phyloP scores from a whole-genome alignment of 1,140 invertebrate genomes.

The Papilio xuthus region DNA sequence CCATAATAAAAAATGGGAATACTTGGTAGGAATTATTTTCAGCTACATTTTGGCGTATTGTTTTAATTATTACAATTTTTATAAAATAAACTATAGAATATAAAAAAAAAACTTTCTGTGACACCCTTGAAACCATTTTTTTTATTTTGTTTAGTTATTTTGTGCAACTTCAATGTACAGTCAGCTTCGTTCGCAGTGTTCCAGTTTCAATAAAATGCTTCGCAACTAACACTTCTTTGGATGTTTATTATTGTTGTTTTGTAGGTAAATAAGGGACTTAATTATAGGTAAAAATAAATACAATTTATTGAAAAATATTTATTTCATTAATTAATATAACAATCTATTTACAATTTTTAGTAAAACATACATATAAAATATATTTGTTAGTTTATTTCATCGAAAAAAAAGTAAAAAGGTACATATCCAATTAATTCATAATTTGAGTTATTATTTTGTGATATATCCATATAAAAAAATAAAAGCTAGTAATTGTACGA shows the following conservation, averaged over 20 bases:
- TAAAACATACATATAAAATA: background rate
- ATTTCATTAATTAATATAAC: slow-evolving; percentile 4
- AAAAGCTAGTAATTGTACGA: background rate
- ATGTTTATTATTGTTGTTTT: background rate
- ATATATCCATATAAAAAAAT: background rate
- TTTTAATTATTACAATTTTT: background rate
- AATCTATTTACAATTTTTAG: slow-evolving; percentile 23
- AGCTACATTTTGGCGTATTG: background rate
- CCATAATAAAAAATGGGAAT: slow-evolving; percentile 22
- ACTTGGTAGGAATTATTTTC: background rate
- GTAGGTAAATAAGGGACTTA: no score
- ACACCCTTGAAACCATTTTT: background rate
- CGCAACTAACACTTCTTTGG: background rate
- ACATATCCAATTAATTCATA: background rate
- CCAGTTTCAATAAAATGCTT: background rate
- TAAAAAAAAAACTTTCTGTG: background rate
- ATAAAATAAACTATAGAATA: background rate
- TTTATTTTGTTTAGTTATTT: no score
- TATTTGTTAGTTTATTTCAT: background rate
- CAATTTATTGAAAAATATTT: background rate
- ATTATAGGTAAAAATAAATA: background rate
- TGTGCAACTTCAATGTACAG: background rate
- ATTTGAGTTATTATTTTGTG: slow-evolving; percentile 2
- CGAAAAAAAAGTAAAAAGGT: background rate
- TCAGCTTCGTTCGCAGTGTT: background rate